These are phyloP conservation scores for Azemiops feae DNA, from an alignment of 2,113 vertebrate species.

Conservation along the genomic window DNA sequence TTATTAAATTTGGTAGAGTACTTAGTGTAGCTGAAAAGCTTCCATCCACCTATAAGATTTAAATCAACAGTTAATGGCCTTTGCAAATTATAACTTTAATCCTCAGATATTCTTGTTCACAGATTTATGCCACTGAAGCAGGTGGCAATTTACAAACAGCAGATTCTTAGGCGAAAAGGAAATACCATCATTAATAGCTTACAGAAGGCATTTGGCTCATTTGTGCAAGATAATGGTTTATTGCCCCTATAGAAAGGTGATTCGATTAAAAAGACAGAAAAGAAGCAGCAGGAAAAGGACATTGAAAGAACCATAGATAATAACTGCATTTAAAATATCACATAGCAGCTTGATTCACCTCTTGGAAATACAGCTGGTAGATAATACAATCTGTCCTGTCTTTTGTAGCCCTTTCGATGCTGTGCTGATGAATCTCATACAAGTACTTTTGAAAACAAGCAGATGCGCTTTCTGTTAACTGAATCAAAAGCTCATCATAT, in stretches of 20 bases:
- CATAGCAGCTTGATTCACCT: conserved; percentile 23
- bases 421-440: neutral
- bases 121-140: conserved; percentile 6
- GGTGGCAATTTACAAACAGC: conserved; percentile 23
- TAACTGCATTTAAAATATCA: conserved; percentile 32
- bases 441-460: conserved; percentile 5
- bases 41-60: neutral
- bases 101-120: neutral
- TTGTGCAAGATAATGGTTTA: conserved; percentile 28
- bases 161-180: conserved; percentile 9
- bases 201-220: conserved; percentile 35
- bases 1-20: conserved; percentile 1
- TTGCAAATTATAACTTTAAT: neutral
- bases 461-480: conserved; percentile 19
- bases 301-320: conserved; percentile 19
- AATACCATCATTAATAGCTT: conserved; percentile 23
- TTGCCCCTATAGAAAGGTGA: conserved; percentile 31
- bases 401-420: conserved; percentile 8
- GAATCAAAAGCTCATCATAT: neutral
- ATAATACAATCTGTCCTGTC: conserved; percentile 7
- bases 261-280: conserved; percentile 27
- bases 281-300: conserved; percentile 26
- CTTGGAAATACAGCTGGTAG: conserved; percentile 27
- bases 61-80: conserved; percentile 3
- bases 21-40: neutral